Evolutionary conservation across 2,113 vertebrate species (phyloP), one percentile per base, ranked within the genome.

Genomic region (Tetraodon nigroviridis): DNA sequence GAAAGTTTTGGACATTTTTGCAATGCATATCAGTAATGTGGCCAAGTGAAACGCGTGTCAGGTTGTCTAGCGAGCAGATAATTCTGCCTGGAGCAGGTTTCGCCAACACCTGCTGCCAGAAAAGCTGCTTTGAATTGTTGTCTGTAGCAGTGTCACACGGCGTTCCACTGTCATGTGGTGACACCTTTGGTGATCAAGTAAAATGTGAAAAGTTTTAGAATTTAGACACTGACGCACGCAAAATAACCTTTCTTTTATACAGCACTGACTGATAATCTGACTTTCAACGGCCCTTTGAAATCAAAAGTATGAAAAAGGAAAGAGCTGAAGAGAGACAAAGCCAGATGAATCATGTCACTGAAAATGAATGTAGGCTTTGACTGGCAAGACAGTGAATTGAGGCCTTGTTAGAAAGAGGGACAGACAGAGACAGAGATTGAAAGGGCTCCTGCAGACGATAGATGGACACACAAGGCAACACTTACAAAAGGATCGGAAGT

Each of bases 331-430:
- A 56, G 67, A 68, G 44, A 27, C 24, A 27, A 27, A 27, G 24
- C 50, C 55, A 80, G 65, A 81, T 83, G 80, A 85, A 84, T 79
- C 48, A 61, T 75, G 65, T 79, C 79, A 83, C 73, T 85, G 71
- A 81, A 72, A 74, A 81, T 85, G 76, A 86, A 83, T 85, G 81
- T 76, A 21, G 64, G 83, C 84, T 81, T 85, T 85, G 78, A 85
- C 64, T 79, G 70, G 63, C 63, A 71, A 69, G 32, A 82, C 63
- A 74, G 56, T 84, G 84, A 85, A 84, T 69, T 45, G 66, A 63
- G 46, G 70, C 80, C 74, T 84, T 84, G 82, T 84, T 78, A 17
- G 42, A 17, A 70, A 63, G 66, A 60, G 69, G 56, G 46, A 67
- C 71, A 73, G 79, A 81, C 55, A 82, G 77, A 61, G 59, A 64